These are phyloP conservation scores for Onychomys leucogaster DNA, from an alignment of 2,797 vertebrate species.

Conservation along the genomic window DNA sequence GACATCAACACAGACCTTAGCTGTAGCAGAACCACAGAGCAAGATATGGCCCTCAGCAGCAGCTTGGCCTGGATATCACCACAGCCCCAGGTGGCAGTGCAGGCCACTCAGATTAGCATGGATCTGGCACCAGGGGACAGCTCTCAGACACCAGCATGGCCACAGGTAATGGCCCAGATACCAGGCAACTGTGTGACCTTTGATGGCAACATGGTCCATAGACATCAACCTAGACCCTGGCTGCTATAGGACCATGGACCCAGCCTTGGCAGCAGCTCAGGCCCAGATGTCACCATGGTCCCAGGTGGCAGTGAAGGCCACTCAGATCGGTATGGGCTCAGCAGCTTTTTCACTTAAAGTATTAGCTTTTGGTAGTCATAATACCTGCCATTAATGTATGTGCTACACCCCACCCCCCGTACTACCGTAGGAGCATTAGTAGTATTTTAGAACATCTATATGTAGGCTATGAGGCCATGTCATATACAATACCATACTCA, in stretches of 20 bases:
- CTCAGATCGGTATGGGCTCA: background rate
- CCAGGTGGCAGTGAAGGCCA: background rate
- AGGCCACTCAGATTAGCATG: too few relatives aligned
- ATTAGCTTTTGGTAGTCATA: background rate
- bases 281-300: background rate
- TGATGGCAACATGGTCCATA: too few relatives aligned
- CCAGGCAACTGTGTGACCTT: too few relatives aligned
- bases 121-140: too few relatives aligned
- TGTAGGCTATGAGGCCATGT: background rate
- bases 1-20: background rate
- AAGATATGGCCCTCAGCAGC: background rate
- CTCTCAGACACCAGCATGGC: too few relatives aligned
- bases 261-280: background rate
- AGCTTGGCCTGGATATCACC: too few relatives aligned
- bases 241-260: too few relatives aligned
- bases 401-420: background rate
- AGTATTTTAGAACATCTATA: slow-evolving; percentile 17
- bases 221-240: too few relatives aligned
- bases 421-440: background rate
- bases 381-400: background rate
- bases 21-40: background rate
- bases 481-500: background rate
- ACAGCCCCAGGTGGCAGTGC: too few relatives aligned
- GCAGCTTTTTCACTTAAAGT: background rate
- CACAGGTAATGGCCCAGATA: too few relatives aligned